Conservation (phyloP, 2,797 vertebrate species). For the Epinephelus coioides region DNA sequence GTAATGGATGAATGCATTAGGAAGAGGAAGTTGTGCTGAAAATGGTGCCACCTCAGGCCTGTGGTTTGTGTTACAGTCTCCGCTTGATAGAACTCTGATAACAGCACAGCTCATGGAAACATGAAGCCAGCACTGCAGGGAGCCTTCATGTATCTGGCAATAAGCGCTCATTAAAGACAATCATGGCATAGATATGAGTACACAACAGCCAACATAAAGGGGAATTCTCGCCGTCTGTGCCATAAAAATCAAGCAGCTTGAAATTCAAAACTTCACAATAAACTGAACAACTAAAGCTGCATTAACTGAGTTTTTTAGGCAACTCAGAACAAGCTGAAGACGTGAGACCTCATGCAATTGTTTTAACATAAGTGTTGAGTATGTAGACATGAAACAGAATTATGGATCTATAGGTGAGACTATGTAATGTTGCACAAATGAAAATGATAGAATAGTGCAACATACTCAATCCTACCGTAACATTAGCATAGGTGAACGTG, state of each 20-base stretch:
- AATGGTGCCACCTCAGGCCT: background rate
- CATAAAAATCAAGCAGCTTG: background rate
- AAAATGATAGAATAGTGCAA: too few species aligned
- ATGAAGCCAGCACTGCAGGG: background rate
- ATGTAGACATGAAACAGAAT: too few species aligned
- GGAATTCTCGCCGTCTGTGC: background rate
- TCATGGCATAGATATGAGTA: background rate
- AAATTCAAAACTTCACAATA: background rate
- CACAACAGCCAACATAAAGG: background rate
- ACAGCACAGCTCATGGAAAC: background rate
- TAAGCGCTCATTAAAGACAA: background rate
- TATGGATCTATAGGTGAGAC: too few species aligned
- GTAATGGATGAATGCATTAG: constrained; percentile 56
- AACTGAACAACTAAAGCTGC: background rate
- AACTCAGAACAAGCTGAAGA: too few species aligned
- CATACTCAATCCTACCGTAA: too few species aligned
- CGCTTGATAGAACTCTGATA: background rate
- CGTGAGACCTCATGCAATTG: too few species aligned
- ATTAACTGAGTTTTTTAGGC: background rate
- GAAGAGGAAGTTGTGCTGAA: constrained; percentile 16
- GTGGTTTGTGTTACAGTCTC: background rate
- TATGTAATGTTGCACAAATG: too few species aligned
- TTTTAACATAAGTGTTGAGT: too few species aligned
- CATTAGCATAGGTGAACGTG: too few species aligned
- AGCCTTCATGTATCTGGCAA: background rate